Conservation (phyloP, 2,888 invertebrate species). For the Onthophagus sagittarius region DNA sequence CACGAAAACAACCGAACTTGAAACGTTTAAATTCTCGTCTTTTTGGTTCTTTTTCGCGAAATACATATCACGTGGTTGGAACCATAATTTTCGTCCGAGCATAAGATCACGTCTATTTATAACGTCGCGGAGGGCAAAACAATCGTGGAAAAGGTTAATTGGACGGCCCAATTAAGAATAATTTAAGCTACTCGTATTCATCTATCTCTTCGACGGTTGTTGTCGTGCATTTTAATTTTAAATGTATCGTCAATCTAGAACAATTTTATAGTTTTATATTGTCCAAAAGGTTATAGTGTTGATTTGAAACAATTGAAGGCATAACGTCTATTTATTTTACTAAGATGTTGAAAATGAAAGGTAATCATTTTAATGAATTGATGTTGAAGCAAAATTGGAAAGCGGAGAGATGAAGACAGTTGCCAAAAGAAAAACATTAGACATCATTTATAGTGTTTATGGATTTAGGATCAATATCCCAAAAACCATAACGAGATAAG, state of each 20-base stretch:
- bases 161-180: background rate
- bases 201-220: background rate
- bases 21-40: background rate
- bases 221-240: background rate
- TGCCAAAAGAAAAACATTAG: too few species aligned
- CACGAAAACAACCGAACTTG: background rate
- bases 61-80: background rate
- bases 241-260: background rate
- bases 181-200: background rate
- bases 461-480: too few species aligned
- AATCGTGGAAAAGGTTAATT: background rate
- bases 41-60: background rate
- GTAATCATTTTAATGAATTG: too few species aligned
- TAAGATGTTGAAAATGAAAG: too few species aligned
- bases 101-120: background rate
- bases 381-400: too few species aligned
- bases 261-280: background rate
- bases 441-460: too few species aligned
- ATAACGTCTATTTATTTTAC: too few species aligned
- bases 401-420: too few species aligned
- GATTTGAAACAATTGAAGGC: too few species aligned
- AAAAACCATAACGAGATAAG: too few species aligned
- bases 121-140: background rate
- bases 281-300: background rate
- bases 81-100: background rate